phyloP scores from a whole-genome alignment of 2,113 vertebrate genomes.

The Pimephales promelas region DNA sequence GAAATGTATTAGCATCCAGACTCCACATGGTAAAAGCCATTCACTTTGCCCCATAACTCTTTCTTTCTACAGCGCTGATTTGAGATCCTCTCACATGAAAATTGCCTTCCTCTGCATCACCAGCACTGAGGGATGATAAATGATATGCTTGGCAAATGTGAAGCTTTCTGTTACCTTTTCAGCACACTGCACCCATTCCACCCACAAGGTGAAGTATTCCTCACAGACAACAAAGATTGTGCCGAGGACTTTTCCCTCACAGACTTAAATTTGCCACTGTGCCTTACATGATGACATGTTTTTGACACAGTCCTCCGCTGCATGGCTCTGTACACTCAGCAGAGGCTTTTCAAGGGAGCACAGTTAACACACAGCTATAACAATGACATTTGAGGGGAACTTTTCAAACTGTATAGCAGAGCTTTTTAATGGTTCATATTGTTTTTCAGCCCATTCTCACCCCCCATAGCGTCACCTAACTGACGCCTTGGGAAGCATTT shows the following conservation, averaged over 20 bases:
- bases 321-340: background rate
- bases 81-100: constrained; percentile 11
- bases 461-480: too few relatives aligned
- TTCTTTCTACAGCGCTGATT: background rate
- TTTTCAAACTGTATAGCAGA: background rate
- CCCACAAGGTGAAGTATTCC: constrained; percentile 15
- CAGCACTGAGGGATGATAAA: constrained; percentile 37
- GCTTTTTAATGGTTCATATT: background rate
- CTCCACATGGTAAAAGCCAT: background rate
- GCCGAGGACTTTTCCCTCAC: constrained; percentile 22
- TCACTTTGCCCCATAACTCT: background rate
- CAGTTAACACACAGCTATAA: constrained; percentile 34
- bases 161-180: constrained; percentile 46
- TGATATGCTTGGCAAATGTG: constrained; percentile 47
- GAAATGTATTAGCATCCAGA: background rate
- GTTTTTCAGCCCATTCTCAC: too few relatives aligned
- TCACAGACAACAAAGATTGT: background rate
- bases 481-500: too few relatives aligned
- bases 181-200: constrained; percentile 28
- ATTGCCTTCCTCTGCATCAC: constrained; percentile 15
- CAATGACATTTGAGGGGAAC: background rate
- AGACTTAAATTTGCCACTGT: constrained; percentile 46
- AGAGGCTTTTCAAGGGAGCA: background rate
- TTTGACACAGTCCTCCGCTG: constrained; percentile 36
- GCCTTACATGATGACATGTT: constrained; percentile 50